These are phyloP conservation scores for Sporophila hypoxantha DNA, from an alignment of 2,113 vertebrate genomes.

Conservation along the genomic window DNA sequence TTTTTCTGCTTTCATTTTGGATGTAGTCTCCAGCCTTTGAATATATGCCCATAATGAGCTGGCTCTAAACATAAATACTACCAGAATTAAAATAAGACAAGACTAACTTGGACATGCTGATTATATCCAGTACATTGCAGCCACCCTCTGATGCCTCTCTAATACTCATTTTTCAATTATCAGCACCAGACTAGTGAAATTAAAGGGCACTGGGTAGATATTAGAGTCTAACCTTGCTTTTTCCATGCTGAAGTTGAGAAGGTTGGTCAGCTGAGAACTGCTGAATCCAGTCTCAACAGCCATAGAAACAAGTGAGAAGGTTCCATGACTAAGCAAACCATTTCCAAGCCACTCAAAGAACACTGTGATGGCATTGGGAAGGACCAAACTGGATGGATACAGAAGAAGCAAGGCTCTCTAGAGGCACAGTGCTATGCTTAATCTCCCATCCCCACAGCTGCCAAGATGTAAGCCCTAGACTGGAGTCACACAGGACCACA, in stretches of 20 bases:
- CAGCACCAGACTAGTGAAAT: not conserved
- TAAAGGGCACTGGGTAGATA: conserved; percentile 2
- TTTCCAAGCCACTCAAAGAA: not conserved
- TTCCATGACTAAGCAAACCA: not conserved
- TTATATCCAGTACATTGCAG: conserved; percentile 2
- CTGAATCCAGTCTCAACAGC: not conserved
- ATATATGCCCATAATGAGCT: conserved; percentile 64
- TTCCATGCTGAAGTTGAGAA: not conserved
- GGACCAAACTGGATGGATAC: not conserved
- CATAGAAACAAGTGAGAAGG: not conserved
- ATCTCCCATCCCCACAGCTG: not conserved
- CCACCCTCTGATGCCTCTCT: not conserved
- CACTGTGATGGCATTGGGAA: too few relatives aligned
- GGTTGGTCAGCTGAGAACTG: not conserved
- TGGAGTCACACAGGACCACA: not conserved
- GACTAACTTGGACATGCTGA: conserved; percentile 49
- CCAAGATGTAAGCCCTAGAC: not conserved
- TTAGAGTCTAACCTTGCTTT: not conserved
- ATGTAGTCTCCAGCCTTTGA: conserved; percentile 39
- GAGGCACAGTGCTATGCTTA: not conserved
- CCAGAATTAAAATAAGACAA: conserved; percentile 57
- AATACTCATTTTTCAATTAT: conserved; percentile 18
- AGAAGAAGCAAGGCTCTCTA: not conserved
- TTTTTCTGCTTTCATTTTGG: conserved; percentile 45
- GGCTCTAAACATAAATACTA: conserved; percentile 62